Evolutionary conservation across 2,888 invertebrate genomes (phyloP).

Genomic region (Seladonia tumulorum): DNA sequence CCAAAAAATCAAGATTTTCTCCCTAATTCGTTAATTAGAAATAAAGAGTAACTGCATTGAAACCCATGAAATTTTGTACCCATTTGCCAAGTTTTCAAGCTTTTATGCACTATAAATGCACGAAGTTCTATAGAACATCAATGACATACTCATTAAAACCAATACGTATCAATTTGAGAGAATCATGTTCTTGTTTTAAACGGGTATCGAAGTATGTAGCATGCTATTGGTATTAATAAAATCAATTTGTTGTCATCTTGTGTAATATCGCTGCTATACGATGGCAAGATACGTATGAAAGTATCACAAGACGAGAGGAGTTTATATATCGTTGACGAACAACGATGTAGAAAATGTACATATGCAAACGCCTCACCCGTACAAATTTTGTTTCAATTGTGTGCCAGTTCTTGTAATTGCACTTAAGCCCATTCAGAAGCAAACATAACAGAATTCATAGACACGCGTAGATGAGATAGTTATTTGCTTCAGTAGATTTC

Average conservation of each 20-base stretch:
- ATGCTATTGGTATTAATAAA: conserved; percentile 11
- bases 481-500: background rate
- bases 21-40: background rate
- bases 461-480: background rate
- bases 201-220: background rate
- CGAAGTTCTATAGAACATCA: background rate
- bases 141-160: background rate
- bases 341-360: background rate
- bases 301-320: background rate
- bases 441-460: background rate
- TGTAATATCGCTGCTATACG: background rate
- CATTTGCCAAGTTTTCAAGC: background rate
- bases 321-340: background rate
- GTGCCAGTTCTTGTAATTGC: background rate
- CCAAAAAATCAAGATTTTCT: background rate
- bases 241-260: background rate
- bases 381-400: conserved; percentile 2
- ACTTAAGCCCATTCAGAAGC: background rate
- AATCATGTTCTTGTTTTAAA: background rate
- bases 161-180: background rate
- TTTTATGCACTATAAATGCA: background rate
- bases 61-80: background rate
- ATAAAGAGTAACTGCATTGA: background rate
- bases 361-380: background rate
- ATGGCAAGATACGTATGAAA: background rate